Base-by-base conservation (phyloP, 2,888 invertebrate genomes). In the Ectemnius continuus region DNA sequence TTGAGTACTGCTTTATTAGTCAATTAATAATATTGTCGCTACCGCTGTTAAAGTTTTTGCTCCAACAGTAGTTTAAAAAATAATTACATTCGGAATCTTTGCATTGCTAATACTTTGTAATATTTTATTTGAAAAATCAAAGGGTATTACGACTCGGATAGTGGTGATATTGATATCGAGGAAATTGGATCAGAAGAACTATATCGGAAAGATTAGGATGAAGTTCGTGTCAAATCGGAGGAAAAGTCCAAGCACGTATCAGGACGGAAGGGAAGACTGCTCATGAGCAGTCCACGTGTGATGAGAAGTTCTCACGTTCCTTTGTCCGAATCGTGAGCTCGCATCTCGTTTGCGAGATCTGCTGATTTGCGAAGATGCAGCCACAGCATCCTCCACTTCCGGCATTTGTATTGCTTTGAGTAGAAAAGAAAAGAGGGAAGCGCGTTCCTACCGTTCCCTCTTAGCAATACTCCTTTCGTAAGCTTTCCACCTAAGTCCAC, bases 251-350 rank as follows among this genome's bases (percentile, higher is more conserved):
- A 36, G 36, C 36, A 36, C 36, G 0, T 36, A 46, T 16, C 14
- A 45, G 45, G 16, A 36, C 18, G 13, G 48, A 48, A 20, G 47
- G 5, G 67, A 46, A 23, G 4, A 18, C 46, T 47, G 52, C 60
- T 18, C 5, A 18, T 52, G 23, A 26, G 48, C 60, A 48, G 67
- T 52, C 67, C 28, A 26, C 36, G 62, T 48, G 14, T 57, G 18
- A 67, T 23, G 68, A 56, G 69, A 78, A 76, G 67, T 76, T 78
- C 76, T 78, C 72, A 72, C 80, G 58, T 28, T 16, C 18, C 46
- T 20, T 5, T 23, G 23, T 8, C 13, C 56, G 63, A 61, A 36
- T 62, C 63, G 73, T 73, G 76, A 75, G 70, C 70, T 77, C 60
- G 65, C 57, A 57, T 45, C 63, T 63, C 73, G 67, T 75, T 76